Conservation (phyloP, 2,888 invertebrate species). For the Thereva nobilitata region DNA sequence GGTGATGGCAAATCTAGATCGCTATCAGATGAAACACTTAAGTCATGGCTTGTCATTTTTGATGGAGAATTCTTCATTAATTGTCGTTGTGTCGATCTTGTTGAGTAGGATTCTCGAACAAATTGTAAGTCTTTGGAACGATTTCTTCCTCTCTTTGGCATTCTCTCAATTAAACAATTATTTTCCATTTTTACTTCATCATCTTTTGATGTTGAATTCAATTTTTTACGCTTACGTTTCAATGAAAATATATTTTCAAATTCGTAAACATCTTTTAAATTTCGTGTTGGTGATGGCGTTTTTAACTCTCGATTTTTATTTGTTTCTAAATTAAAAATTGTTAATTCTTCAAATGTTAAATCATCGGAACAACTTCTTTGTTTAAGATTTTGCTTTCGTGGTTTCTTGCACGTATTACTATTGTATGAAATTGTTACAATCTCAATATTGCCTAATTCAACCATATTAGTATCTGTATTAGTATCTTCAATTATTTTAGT, state of each 20-base stretch:
- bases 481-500: neutral
- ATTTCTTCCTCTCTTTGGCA: neutral
- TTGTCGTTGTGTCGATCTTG: constrained; percentile 2
- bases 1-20: neutral
- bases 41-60: neutral
- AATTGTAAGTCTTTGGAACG: neutral
- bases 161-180: neutral
- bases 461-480: neutral
- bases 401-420: neutral
- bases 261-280: neutral
- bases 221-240: constrained; percentile 10
- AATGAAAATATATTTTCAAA: constrained; percentile 5
- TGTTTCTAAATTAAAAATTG: neutral
- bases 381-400: constrained; percentile 11
- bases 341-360: constrained; percentile 4
- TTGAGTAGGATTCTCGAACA: constrained; percentile 16
- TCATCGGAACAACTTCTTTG: constrained; percentile 2
- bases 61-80: neutral
- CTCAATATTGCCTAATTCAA: neutral
- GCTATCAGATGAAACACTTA: constrained; percentile 9
- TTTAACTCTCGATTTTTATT: neutral
- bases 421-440: neutral
- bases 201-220: neutral
- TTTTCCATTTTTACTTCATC: no score
- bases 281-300: neutral